These are phyloP conservation scores for Emydoidea blandingii DNA, from an alignment of 2,797 vertebrate species.

Conservation along the genomic window DNA sequence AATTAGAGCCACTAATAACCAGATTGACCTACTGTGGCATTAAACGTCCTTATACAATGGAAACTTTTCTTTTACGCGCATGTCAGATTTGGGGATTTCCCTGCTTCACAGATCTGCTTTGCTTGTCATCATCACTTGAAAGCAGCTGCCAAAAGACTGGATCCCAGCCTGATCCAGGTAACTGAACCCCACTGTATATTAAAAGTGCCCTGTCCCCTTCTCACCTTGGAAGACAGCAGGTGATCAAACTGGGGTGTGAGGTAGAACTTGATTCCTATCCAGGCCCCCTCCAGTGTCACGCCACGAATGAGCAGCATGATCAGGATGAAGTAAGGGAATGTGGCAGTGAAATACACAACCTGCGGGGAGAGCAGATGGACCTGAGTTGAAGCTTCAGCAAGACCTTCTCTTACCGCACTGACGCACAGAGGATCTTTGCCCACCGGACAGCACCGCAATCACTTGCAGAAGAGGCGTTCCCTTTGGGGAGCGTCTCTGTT, in stretches of 20 bases:
- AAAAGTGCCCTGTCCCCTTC: not conserved
- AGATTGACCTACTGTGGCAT: not conserved
- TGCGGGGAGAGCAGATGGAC: constrained; percentile 43
- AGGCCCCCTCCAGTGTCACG: constrained; percentile 84
- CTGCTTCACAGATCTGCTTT: not conserved
- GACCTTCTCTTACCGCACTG: fast-evolving
- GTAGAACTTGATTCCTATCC: constrained; percentile 86
- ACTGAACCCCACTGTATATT: not conserved
- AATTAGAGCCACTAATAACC: not conserved
- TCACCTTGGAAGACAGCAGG: constrained; percentile 85
- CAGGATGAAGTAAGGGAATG: constrained; percentile 86
- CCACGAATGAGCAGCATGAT: constrained; percentile 85
- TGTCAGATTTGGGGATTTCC: not conserved
- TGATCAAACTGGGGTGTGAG: constrained; percentile 86
- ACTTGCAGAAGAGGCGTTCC: not conserved
- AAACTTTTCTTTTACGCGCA: not conserved
- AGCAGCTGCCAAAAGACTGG: not conserved
- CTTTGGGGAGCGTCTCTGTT: not conserved
- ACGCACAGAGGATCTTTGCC: not conserved
- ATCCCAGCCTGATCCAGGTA: not conserved
- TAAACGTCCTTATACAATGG: not conserved
- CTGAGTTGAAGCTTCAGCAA: not conserved
- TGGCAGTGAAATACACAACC: constrained; percentile 87
- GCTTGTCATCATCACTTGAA: not conserved
- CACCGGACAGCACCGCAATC: not conserved